Evolutionary conservation across 2,888 invertebrate species (phyloP).

Genomic region (Linnaemya tessellans): DNA sequence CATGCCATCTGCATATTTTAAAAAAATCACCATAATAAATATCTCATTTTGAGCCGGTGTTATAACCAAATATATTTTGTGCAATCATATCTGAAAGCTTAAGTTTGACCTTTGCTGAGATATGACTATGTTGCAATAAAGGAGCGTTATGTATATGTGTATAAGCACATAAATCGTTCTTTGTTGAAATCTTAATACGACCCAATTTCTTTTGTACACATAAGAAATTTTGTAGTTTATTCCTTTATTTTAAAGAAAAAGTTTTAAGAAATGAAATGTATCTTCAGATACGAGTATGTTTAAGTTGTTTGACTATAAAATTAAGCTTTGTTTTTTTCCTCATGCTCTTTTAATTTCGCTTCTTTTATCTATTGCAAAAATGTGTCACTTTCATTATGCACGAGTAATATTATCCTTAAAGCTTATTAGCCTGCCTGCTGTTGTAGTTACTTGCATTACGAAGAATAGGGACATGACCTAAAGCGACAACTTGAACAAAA

Average conservation of each 20-base stretch:
- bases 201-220: conserved; percentile 55
- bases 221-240: conserved; percentile 41
- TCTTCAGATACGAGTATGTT: too few relatives aligned
- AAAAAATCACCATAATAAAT: too few relatives aligned
- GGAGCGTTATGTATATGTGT: background rate
- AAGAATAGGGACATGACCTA: conserved; percentile 47
- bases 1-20: too few relatives aligned
- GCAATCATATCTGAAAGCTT: too few relatives aligned
- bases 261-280: conserved; percentile 29
- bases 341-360: conserved; percentile 9
- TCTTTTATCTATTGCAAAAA: conserved; percentile 22
- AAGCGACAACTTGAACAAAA: conserved; percentile 38
- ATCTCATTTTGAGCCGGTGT: too few relatives aligned
- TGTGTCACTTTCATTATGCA: conserved; percentile 26
- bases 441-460: conserved; percentile 2
- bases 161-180: conserved; percentile 21
- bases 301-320: conserved; percentile 55
- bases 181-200: conserved; percentile 42
- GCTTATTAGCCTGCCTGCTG: conserved; percentile 44
- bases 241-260: conserved; percentile 18
- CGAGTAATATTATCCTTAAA: conserved; percentile 44
- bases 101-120: too few relatives aligned
- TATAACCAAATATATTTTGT: too few relatives aligned
- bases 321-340: conserved; percentile 37
- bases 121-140: too few relatives aligned